Percentiles rank a stretch among this genome's conserved stretches.
phyloP scores from a whole-genome alignment of 2,113 vertebrate genomes.

The Leptobrachium leishanense region DNA sequence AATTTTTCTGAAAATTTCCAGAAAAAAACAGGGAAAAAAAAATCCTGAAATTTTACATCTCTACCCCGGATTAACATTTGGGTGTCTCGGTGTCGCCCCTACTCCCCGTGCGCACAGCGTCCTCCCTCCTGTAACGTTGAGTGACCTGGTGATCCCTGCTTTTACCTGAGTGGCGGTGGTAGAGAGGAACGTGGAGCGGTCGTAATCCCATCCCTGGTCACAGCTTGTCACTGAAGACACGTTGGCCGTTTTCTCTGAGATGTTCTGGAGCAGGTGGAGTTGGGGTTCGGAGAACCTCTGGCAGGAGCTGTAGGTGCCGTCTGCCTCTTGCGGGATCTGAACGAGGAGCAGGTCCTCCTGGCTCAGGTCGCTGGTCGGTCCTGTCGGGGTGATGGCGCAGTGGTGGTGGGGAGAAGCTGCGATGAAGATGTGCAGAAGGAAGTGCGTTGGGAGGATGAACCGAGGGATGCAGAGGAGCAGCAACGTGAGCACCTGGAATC shows the following conservation, averaged over 20 bases:
- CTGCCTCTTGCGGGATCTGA: conserved; percentile 65
- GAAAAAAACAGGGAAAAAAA: too few species aligned
- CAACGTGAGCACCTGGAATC: conserved; percentile 74
- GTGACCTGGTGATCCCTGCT: too few species aligned
- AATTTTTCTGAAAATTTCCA: too few species aligned
- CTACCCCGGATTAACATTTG: too few species aligned
- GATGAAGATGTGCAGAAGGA: conserved; percentile 84
- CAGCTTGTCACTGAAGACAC: conserved; percentile 63
- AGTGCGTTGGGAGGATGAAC: conserved; percentile 80
- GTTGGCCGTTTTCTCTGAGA: conserved; percentile 57
- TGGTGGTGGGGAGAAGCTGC: conserved; percentile 76
- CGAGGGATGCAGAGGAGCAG: conserved; percentile 73
- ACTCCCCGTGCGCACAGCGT: too few species aligned
- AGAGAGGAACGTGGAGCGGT: conserved; percentile 75
- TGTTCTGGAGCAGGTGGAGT: conserved; percentile 61
- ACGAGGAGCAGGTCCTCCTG: conserved; percentile 60
- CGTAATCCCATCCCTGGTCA: conserved; percentile 80
- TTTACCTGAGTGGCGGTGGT: conserved; percentile 82
- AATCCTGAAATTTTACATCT: too few species aligned
- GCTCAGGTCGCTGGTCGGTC: conserved; percentile 69
- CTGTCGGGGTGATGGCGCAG: conserved; percentile 67
- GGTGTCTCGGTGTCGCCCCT: too few species aligned
- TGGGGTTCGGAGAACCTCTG: conserved; percentile 72
- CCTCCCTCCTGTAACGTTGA: too few species aligned
- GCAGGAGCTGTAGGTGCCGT: conserved; percentile 75